Base-by-base conservation (phyloP, 2,888 invertebrate genomes). In the Archaeoteleia sp. region DNA sequence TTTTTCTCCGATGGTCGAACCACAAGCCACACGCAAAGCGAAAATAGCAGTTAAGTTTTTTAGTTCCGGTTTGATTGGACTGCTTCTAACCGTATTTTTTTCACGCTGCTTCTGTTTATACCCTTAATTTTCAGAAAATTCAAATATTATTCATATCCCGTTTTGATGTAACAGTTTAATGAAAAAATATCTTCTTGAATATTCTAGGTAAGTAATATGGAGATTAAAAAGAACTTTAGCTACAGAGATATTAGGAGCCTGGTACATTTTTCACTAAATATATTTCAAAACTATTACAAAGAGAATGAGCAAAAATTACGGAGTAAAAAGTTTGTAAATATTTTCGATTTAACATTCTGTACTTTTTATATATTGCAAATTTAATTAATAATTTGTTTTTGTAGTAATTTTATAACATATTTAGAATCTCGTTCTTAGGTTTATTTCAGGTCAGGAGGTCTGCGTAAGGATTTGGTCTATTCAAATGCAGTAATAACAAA, bases 11-110 rank as follows among this genome's bases (percentile, higher is more conserved):
- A 73, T 69, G 55, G 67, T 46, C 57, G 55, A 54, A 71, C 75
- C 74, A 61, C 74, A 73, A 58, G 66, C 71, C 73, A 69, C 74
- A 73, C 48, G 55, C 66, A 51, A 71, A 75, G 74, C 75, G 74
- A 67, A 73, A 78, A 75, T 73, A 65, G 74, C 65, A 72, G 75
- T 76, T 65, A 61, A 69, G 48, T 57, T 63, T 51, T 25, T 43
- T 45, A 37, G 42, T 37, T 45, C 39, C 37, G 27, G 27, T 48
- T 34, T 51, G 37, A 60, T 51, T 60, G 37, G 45, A 37, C 34
- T 51, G 43, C 43, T 49, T 43, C 30, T 42, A 14, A n/a, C 34
- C 20, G n/a, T 30, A 48, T 40, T 58, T 42, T 60, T 37, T 20
- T n/a, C n/a, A 15, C 17, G 10, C 17, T 20, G 57, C 14, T 30